Conservation (phyloP, 2,797 vertebrate species). For the Threskiornis aethiopicus region DNA sequence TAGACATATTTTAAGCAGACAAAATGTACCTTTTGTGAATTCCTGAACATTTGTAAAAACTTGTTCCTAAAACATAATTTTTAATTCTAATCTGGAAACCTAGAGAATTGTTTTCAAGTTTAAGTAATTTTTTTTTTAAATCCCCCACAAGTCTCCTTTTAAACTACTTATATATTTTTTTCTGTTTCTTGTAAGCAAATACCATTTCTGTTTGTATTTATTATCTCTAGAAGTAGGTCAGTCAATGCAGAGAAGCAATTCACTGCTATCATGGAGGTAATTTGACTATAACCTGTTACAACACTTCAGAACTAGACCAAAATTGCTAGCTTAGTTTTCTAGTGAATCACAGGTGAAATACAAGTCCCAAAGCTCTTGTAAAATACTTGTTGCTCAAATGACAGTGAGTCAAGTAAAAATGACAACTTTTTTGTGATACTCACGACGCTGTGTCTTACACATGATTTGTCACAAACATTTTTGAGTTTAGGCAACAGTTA, state of each 20-base stretch:
- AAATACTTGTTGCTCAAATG: background rate
- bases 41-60: background rate
- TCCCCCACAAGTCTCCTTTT: background rate
- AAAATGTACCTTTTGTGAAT: background rate
- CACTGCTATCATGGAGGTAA: background rate
- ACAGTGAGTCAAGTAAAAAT: background rate
- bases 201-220: background rate
- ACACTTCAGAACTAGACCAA: background rate
- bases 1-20: background rate
- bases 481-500: background rate
- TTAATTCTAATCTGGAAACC: background rate
- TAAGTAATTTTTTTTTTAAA: background rate
- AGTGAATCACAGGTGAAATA: background rate
- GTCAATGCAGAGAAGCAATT: background rate
- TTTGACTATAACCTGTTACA: background rate
- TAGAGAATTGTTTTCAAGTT: background rate
- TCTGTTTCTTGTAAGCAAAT: background rate
- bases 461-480: background rate
- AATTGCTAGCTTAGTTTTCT: background rate
- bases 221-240: background rate
- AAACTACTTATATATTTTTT: background rate
- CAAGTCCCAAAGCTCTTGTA: background rate
- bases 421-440: background rate
- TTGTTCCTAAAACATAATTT: background rate
- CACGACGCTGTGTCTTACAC: accelerated